Base-by-base conservation (phyloP, 2,797 vertebrate genomes). In the Ctenopoma multispine region DNA sequence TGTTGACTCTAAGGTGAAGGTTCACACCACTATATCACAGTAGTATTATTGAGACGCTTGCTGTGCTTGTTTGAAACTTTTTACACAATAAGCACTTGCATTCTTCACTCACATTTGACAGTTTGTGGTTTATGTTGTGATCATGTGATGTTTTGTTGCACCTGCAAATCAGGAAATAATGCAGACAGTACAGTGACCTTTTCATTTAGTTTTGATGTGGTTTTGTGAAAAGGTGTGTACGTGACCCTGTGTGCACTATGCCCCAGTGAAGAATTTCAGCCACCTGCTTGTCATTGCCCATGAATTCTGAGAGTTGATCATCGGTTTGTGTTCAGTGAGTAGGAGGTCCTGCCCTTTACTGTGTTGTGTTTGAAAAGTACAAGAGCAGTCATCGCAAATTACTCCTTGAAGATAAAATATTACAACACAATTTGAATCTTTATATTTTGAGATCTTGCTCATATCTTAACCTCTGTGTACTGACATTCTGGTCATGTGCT, bases 51-150 rank as follows among this genome's bases (percentile, higher is more conserved):
- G 15, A n/a, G 8, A 9, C 11, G 15, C n/a, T 40, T 5, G 18
- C 18, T 20, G 13, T 34, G 10, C 7, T 27, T 23, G 23, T 43
- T 27, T 55, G 38, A 70, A 49, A 53, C 18, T 14, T 59, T 40
- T 53, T 20, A n/a, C 48, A 36, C 27, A 3, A 21, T 20, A n/a
- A 0, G 10, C 20, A 43, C 18, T 31, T 46, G 56, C 24, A 15
- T 27, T 69, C n/a, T 63, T 36, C 3, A 3, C 29, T 72, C 36
- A 24, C 51, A 48, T 77, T 75, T 86, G 87, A 69, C 92, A 82
- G 91, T 94, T 94, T 92, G 93, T 89, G 91, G 93, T 89, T 92
- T 69, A 23, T 82, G 72, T 81, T 65, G 75, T 79, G 57, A 80
- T 79, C 73, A 9, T 14, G 43, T 86, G 78, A 61, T 81, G 81